A percentile compares a stretch with the other conserved stretches of the same genome.
Evolutionary conservation across 2,113 vertebrate genomes (phyloP).

Genomic region (Misgurnus anguillicaudatus): DNA sequence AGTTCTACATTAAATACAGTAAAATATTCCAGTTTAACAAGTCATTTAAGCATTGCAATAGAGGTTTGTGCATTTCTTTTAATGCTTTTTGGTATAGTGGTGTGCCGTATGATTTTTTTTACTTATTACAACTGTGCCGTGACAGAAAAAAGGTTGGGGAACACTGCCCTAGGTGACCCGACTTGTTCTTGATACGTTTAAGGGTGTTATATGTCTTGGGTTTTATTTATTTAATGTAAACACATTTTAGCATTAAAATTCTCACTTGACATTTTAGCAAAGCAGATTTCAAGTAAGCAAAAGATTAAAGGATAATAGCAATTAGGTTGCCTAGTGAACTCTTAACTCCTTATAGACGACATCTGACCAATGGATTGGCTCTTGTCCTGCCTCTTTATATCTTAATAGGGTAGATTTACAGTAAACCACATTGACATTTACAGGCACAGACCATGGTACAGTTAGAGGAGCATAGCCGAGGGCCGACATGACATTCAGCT

Average conservation of each 20-base stretch:
- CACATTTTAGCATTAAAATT: no score
- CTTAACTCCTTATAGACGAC: constrained; percentile 81
- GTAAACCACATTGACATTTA: not conserved
- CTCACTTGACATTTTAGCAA: not conserved
- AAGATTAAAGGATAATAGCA: constrained; percentile 82
- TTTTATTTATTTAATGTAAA: not conserved
- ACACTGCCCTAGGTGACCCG: no score
- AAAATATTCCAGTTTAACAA: no score
- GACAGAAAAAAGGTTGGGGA: no score
- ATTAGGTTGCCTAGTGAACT: constrained; percentile 82
- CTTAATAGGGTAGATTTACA: constrained; percentile 14
- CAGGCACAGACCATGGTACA: not conserved
- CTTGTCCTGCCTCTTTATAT: constrained; percentile 33
- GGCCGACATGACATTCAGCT: constrained; percentile 33
- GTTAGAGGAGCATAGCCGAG: not conserved
- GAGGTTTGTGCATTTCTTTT: no score
- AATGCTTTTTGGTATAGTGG: no score
- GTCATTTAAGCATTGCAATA: no score
- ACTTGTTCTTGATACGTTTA: no score
- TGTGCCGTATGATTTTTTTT: no score
- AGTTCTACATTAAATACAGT: no score
- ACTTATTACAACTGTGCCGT: no score
- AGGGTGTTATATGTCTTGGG: no score
- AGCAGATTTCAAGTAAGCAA: constrained; percentile 63
- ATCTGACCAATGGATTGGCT: constrained; percentile 77